A percentile compares a stretch with the other conserved stretches of the same genome.
Evolutionary conservation across 2,888 invertebrate species (phyloP).

Genomic region (Nyleta sp.): DNA sequence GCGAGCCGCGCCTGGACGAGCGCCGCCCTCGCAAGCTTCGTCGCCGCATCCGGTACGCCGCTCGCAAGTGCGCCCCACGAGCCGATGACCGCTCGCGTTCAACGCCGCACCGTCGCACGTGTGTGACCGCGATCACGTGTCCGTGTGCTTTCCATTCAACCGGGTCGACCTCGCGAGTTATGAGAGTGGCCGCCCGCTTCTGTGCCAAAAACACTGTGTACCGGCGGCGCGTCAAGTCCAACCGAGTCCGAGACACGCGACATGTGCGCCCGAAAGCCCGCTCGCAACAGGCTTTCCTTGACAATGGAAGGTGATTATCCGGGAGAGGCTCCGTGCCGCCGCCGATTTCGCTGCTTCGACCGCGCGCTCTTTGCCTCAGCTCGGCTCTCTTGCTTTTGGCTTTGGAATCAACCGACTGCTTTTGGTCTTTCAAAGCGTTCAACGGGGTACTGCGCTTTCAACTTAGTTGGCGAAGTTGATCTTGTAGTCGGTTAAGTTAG

Average conservation of each 20-base stretch:
- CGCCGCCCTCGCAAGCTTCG: slow-evolving; percentile 58
- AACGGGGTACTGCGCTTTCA: no score
- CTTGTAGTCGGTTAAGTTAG: no score
- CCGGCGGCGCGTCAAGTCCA: no score
- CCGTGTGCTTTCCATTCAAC: slow-evolving; percentile 33
- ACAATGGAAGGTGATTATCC: slow-evolving; percentile 30
- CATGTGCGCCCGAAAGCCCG: slow-evolving; percentile 42
- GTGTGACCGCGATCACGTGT: slow-evolving; percentile 49
- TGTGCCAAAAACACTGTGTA: no score
- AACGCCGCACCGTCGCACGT: slow-evolving; percentile 36
- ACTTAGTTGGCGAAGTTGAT: no score
- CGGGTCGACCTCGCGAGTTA: slow-evolving; percentile 5
- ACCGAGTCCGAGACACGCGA: slow-evolving; percentile 41
- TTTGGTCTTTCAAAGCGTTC: no score
- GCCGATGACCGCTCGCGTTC: slow-evolving; percentile 8
- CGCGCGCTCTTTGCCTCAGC: neutral
- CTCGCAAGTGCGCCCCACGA: no score
- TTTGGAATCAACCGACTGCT: no score
- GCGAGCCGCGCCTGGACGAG: slow-evolving; percentile 31
- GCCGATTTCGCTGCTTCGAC: neutral
- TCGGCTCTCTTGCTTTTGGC: neutral
- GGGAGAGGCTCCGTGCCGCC: neutral
- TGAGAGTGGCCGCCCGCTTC: slow-evolving; percentile 1
- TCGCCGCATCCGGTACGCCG: slow-evolving; percentile 36
- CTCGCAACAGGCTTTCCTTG: slow-evolving; percentile 47